Percentiles rank a stretch among this genome's conserved stretches.
Evolutionary conservation across 2,113 vertebrate genomes (phyloP).

Genomic region (Illadopsis cleaveri): DNA sequence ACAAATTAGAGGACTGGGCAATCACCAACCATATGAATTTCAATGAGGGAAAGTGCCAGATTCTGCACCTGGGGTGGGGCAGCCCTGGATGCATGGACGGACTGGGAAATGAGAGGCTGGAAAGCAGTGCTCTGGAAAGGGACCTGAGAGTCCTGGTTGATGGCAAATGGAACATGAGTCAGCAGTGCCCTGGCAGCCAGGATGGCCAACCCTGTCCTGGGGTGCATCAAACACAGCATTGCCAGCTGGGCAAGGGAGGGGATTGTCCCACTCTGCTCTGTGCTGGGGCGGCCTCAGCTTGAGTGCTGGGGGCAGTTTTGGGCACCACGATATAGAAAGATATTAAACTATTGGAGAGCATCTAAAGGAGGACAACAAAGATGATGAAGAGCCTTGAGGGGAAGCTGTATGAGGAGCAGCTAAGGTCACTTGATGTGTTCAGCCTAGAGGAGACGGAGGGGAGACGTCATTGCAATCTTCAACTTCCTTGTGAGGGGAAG

Average conservation of each 20-base stretch:
- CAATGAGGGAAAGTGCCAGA: background rate
- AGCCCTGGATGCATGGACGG: background rate
- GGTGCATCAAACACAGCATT: background rate
- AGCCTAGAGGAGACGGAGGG: background rate
- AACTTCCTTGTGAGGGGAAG: background rate
- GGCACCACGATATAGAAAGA: background rate
- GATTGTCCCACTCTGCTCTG: background rate
- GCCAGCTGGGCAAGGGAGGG: background rate
- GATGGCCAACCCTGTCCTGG: accelerated
- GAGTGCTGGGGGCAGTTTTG: background rate
- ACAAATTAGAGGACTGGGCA: background rate
- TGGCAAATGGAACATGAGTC: background rate
- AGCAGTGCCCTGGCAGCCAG: background rate
- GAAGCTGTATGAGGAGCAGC: accelerated
- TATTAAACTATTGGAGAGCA: accelerated
- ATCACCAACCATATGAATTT: background rate
- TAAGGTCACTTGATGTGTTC: background rate
- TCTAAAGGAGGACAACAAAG: accelerated
- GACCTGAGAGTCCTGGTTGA: background rate
- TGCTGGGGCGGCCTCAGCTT: background rate
- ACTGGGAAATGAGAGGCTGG: background rate
- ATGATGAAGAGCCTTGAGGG: background rate
- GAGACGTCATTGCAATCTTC: background rate
- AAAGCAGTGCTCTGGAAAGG: background rate
- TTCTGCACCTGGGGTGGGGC: background rate